These are phyloP conservation scores for Corvus cornix DNA, from an alignment of 2,113 vertebrate species.

Conservation along the genomic window DNA sequence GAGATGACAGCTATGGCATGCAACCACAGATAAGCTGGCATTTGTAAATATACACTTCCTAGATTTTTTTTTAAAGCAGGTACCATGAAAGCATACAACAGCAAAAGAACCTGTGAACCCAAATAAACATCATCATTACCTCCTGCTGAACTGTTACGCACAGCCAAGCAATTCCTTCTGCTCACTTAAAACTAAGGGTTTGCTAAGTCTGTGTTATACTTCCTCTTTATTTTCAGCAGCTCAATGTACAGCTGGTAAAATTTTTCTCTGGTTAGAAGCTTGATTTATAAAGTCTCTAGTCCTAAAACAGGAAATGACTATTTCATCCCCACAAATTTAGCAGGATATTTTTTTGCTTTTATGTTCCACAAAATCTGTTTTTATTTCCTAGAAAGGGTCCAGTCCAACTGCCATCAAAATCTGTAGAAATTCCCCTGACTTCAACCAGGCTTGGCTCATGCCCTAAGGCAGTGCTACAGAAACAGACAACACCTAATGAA, in stretches of 20 bases:
- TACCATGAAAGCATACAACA: constrained; percentile 45
- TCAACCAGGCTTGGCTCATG: background rate
- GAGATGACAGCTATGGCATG: constrained; percentile 62
- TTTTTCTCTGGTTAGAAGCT: constrained; percentile 45
- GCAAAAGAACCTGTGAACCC: constrained; percentile 43
- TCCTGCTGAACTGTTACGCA: background rate
- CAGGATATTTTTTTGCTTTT: constrained; percentile 43
- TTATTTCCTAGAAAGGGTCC: constrained; percentile 37
- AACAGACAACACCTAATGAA: constrained; percentile 55
- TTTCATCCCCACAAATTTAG: constrained; percentile 55
- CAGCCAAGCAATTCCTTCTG: constrained; percentile 3
- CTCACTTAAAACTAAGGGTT: background rate
- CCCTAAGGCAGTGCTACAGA: constrained; percentile 18
- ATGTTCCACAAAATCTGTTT: constrained; percentile 46
- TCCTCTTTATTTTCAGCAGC: background rate
- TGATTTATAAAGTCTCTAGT: constrained; percentile 49
- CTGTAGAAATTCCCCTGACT: constrained; percentile 28
- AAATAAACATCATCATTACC: constrained; percentile 52
- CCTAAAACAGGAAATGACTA: constrained; percentile 60
- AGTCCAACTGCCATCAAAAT: constrained; percentile 6
- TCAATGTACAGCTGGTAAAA: constrained; percentile 52
- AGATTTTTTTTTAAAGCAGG: constrained; percentile 6
- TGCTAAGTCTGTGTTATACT: background rate
- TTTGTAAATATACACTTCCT: constrained; percentile 57
- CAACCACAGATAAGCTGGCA: constrained; percentile 51